Percentiles rank a stretch among this genome's conserved stretches.
These are phyloP conservation scores for Drosophila glabriapex DNA, from an alignment of 2,888 invertebrate species.

Conservation along the genomic window DNA sequence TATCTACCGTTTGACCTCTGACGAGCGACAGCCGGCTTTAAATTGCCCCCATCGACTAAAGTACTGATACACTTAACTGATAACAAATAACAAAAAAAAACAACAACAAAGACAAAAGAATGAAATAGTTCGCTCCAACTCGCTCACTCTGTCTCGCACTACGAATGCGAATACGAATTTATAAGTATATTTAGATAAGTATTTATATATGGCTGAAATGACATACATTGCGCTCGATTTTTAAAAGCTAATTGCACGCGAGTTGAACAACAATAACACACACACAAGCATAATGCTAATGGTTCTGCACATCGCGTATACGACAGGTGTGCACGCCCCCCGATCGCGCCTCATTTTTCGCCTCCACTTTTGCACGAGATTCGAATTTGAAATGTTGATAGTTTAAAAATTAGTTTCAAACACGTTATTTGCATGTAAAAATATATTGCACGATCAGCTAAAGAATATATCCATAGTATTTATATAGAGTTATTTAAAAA, in stretches of 20 bases:
- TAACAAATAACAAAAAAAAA: slow-evolving; percentile 37
- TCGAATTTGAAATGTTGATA: slow-evolving; percentile 47
- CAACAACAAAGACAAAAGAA: neutral
- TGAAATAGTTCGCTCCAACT: slow-evolving; percentile 9
- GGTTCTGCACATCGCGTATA: slow-evolving; percentile 27
- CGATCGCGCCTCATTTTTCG: neutral
- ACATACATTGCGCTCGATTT: slow-evolving; percentile 60
- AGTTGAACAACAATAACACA: slow-evolving; percentile 20
- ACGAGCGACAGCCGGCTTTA: slow-evolving; percentile 49
- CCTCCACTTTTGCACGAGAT: slow-evolving; percentile 56
- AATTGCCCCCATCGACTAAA: slow-evolving; percentile 53
- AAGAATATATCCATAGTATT: slow-evolving; percentile 38
- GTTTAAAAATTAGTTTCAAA: slow-evolving; percentile 38
- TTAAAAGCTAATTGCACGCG: slow-evolving; percentile 72
- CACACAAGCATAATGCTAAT: slow-evolving; percentile 16
- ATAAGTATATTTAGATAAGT: slow-evolving; percentile 41
- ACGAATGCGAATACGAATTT: slow-evolving; percentile 1
- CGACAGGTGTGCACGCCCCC: slow-evolving; percentile 23
- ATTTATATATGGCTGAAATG: slow-evolving; percentile 54
- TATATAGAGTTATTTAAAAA: slow-evolving; percentile 1
- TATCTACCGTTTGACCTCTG: slow-evolving; percentile 56
- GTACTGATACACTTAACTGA: slow-evolving; percentile 68
- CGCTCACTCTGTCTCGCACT: slow-evolving; percentile 8
- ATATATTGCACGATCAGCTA: slow-evolving; percentile 70
- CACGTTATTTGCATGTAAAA: slow-evolving; percentile 66